phyloP scores from a whole-genome alignment of 2,888 invertebrate genomes.

The Lampropteryx suffumata region DNA sequence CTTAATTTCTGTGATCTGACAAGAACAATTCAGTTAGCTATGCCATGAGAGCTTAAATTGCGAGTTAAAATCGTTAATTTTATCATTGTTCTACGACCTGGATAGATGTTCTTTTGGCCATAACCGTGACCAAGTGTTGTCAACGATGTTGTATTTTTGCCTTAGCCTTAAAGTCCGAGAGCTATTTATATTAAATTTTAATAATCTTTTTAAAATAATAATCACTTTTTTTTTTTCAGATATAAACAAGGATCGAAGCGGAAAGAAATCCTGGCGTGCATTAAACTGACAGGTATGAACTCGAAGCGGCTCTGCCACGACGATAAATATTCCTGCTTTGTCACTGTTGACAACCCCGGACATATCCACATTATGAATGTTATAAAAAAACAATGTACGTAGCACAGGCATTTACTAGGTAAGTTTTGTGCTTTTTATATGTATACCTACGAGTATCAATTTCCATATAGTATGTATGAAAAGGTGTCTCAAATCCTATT shows the following conservation, averaged over 20 bases:
- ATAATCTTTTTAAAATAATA: too few species aligned
- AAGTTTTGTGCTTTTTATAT: constrained; percentile 3
- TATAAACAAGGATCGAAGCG: constrained; percentile 68
- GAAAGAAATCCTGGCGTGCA: constrained; percentile 73
- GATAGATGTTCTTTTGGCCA: too few species aligned
- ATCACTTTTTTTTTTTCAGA: constrained; percentile 43
- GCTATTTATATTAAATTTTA: too few species aligned
- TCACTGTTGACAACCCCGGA: constrained; percentile 84
- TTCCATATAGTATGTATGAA: background rate
- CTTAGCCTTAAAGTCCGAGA: too few species aligned
- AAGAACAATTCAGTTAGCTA: too few species aligned
- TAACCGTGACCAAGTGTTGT: too few species aligned
- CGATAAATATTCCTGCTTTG: constrained; percentile 81
- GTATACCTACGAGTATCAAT: too few species aligned
- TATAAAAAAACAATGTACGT: constrained; percentile 49
- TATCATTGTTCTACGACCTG: too few species aligned
- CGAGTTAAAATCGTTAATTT: too few species aligned
- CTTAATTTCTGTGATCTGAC: too few species aligned
- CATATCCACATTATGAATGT: constrained; percentile 84
- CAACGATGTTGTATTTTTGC: too few species aligned
- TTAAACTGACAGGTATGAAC: constrained; percentile 72
- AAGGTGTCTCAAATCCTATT: constrained; percentile 6
- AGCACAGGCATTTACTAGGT: constrained; percentile 38
- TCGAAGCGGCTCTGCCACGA: constrained; percentile 68
- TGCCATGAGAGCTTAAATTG: too few species aligned